These are phyloP conservation scores for Eristalis tenax DNA, from an alignment of 2,888 invertebrate genomes.

Conservation along the genomic window DNA sequence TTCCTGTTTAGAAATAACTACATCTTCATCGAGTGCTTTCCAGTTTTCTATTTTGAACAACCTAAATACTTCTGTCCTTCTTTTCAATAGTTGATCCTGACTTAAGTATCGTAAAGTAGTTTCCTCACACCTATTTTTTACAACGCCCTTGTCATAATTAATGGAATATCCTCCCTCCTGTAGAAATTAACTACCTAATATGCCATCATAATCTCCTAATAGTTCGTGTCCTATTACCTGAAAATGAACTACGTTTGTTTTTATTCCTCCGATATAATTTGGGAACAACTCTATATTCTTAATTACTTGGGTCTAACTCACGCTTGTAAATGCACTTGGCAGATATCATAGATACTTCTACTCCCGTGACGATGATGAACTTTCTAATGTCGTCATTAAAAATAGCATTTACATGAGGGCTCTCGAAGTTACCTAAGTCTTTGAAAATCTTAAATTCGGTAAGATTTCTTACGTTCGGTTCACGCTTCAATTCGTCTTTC, in stretches of 20 bases:
- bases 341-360: neutral
- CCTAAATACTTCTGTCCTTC: neutral
- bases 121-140: neutral
- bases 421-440: neutral
- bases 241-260: slow-evolving; percentile 3
- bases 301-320: neutral
- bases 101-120: neutral
- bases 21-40: neutral
- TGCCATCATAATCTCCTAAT: neutral
- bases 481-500: neutral
- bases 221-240: neutral
- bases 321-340: neutral
- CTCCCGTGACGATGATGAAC: neutral
- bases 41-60: neutral
- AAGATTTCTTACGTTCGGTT: neutral
- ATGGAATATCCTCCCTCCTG: neutral
- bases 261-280: neutral
- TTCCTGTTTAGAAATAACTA: neutral
- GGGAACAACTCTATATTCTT: slow-evolving; percentile 5
- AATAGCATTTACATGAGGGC: neutral
- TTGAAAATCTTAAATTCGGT: neutral
- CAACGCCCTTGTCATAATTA: neutral
- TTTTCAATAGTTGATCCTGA: neutral
- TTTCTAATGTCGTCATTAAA: neutral
- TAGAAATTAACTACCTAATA: neutral